phyloP scores from a whole-genome alignment of 1,140 invertebrate species.

The Sitodiplosis mosellana region DNA sequence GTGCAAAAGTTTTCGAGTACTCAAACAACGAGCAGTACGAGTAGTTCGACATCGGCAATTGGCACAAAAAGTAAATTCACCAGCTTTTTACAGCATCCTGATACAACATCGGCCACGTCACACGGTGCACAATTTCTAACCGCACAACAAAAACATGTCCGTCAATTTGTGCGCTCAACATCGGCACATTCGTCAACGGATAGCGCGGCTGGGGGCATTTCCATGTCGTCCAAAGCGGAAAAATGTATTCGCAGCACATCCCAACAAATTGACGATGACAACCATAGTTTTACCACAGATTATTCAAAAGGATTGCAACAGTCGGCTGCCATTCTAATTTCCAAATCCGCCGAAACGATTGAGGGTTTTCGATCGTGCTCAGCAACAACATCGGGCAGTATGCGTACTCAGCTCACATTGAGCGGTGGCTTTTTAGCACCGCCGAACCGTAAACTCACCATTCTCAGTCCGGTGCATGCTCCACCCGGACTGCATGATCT shows the following conservation, averaged over 20 bases:
- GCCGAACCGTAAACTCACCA: conserved; percentile 24
- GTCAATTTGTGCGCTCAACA: conserved; percentile 23
- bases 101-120: conserved; percentile 8
- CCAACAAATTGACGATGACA: conserved; percentile 20
- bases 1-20: conserved; percentile 10
- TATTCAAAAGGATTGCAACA: conserved; percentile 17
- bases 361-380: conserved; percentile 17
- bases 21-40: conserved; percentile 7
- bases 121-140: conserved; percentile 13
- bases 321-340: conserved; percentile 22
- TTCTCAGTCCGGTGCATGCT: conserved; percentile 21
- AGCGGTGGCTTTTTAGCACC: conserved; percentile 21
- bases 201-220: conserved; percentile 1
- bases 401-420: conserved; percentile 22
- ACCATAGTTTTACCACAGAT: not conserved
- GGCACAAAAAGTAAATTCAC: conserved; percentile 18
- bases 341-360: conserved; percentile 23
- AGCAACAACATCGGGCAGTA: conserved; percentile 4
- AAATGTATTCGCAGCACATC: conserved; percentile 24
- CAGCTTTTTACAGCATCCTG: conserved; percentile 22
- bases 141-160: conserved; percentile 23
- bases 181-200: conserved; percentile 22
- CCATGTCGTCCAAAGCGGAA: conserved; percentile 11
- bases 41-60: not conserved
- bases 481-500: conserved; percentile 22